phyloP scores from a whole-genome alignment of 2,797 vertebrate genomes.

The Tokudaia tokunoshimensis region DNA sequence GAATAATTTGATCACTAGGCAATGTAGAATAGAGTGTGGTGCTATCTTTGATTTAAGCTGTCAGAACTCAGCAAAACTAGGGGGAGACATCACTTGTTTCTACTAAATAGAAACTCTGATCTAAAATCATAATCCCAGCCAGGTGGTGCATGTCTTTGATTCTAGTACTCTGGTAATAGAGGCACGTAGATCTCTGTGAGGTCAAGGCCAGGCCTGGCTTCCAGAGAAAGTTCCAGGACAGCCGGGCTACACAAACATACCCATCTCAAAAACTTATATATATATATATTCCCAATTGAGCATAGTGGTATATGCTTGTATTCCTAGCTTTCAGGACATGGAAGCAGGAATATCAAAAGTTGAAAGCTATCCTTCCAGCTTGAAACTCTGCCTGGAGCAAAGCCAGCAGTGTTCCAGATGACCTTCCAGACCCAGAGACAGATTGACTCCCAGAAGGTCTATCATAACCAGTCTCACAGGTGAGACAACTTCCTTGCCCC shows the following conservation, averaged over 20 bases:
- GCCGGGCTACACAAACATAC: not conserved
- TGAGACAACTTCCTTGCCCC: not conserved
- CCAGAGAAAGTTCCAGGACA: not conserved
- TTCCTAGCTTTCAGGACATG: not conserved
- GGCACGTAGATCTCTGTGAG: not conserved
- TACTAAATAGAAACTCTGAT: constrained; percentile 13
- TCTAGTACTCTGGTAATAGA: not conserved
- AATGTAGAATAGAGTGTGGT: not conserved
- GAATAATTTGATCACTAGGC: not conserved
- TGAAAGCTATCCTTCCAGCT: not conserved
- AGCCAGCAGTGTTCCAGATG: not conserved
- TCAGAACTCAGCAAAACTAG: not conserved
- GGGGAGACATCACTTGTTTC: not conserved
- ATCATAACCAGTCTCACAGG: not conserved
- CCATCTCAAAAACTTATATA: not conserved
- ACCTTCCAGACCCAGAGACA: not conserved
- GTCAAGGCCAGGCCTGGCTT: not conserved
- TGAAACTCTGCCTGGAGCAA: not conserved
- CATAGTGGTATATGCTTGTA: not conserved
- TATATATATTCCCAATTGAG: not conserved
- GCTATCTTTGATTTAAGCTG: not conserved
- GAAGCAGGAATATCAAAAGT: not conserved
- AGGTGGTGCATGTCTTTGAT: not conserved
- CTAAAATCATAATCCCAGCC: not conserved
- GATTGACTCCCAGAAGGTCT: not conserved